Percentiles rank a stretch among this genome's conserved stretches.
Evolutionary conservation across 92 coral and sea anemone species (phyloP).

Genomic region (Actinostola sp.): DNA sequence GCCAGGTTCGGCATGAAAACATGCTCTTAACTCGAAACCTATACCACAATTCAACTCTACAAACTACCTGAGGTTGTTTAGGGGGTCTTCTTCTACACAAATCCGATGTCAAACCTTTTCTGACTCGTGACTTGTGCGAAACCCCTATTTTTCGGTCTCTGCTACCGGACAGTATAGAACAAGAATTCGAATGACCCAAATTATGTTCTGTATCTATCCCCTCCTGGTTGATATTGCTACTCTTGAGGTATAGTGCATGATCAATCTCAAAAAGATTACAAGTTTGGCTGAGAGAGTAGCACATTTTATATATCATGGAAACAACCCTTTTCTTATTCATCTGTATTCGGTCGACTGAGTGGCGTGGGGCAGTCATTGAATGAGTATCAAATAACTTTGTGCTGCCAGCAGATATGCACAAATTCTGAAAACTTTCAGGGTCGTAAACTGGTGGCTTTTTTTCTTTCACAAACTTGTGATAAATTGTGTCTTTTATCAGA

Average conservation of each 20-base stretch:
- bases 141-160: no score
- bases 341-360: slow-evolving; percentile 30
- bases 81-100: no score
- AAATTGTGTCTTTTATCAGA: no score
- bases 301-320: slow-evolving; percentile 31
- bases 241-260: slow-evolving; percentile 47
- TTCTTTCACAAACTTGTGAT: no score
- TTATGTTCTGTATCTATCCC: slow-evolving; percentile 42
- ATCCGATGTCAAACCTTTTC: no score
- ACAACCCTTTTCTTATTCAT: slow-evolving; percentile 45
- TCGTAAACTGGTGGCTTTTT: no score
- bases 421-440: neutral
- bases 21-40: no score
- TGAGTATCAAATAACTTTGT: slow-evolving; percentile 39
- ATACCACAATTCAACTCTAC: no score
- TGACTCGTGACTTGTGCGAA: no score
- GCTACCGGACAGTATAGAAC: no score
- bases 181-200: slow-evolving; percentile 45
- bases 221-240: slow-evolving; percentile 45
- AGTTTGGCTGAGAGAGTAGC: slow-evolving; percentile 52
- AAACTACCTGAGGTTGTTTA: no score
- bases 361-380: slow-evolving; percentile 32
- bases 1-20: no score
- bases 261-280: slow-evolving; percentile 51
- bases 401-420: slow-evolving; percentile 37